These are phyloP conservation scores for Tetramorium alpestre DNA, from an alignment of 1,140 invertebrate species.

Conservation along the genomic window DNA sequence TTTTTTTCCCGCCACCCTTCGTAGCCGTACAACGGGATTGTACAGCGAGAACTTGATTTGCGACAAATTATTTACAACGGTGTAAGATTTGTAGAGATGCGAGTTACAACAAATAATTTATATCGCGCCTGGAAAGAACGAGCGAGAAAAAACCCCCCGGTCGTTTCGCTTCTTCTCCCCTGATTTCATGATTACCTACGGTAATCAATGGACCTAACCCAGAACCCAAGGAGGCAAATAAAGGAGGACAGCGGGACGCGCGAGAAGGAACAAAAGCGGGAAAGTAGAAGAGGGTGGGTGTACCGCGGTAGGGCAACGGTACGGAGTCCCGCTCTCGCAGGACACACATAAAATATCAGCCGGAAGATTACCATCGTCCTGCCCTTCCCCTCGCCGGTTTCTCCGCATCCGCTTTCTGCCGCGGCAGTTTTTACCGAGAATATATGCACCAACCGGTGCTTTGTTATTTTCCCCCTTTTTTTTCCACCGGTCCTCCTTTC, in stretches of 20 bases:
- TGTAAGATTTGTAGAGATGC: background rate
- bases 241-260: background rate
- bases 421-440: conserved; percentile 75
- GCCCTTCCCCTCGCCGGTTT: conserved; percentile 60
- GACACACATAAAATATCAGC: conserved; percentile 78
- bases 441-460: conserved; percentile 77
- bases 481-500: conserved; percentile 65
- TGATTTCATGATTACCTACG: conserved; percentile 28
- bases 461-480: conserved; percentile 76
- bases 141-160: background rate
- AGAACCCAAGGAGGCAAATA: conserved; percentile 33
- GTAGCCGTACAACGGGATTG: background rate
- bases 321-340: conserved; percentile 67
- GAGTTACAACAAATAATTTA: conserved; percentile 19
- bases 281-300: conserved; percentile 14
- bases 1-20: background rate
- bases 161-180: conserved; percentile 4
- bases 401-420: conserved; percentile 74
- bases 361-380: conserved; percentile 78
- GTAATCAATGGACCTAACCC: conserved; percentile 42
- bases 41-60: background rate
- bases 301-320: conserved; percentile 45
- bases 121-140: background rate
- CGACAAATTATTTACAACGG: conserved; percentile 17
- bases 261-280: conserved; percentile 54